phyloP scores from a whole-genome alignment of 2,797 vertebrate genomes.

The Spinus pinus region DNA sequence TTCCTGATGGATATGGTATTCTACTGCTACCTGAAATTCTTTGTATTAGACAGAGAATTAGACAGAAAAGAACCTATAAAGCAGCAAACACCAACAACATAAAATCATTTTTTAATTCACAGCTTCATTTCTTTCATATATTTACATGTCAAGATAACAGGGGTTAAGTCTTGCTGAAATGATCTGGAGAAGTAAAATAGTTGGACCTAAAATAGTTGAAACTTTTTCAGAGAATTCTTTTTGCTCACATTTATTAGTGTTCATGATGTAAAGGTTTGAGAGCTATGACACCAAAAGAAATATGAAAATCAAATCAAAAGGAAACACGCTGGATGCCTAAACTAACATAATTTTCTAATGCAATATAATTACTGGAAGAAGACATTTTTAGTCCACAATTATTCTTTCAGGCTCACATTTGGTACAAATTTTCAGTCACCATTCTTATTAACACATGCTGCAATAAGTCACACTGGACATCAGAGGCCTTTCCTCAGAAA shows the following conservation, averaged over 20 bases:
- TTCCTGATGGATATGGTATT: not conserved
- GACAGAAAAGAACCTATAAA: not conserved
- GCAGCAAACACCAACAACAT: not conserved
- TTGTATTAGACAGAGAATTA: not conserved
- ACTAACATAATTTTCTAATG: not conserved
- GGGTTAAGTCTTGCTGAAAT: not conserved
- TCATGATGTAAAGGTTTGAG: accelerated
- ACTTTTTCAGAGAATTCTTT: not conserved
- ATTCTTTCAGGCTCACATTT: not conserved
- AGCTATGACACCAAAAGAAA: not conserved
- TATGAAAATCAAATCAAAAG: not conserved
- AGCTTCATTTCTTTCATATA: not conserved
- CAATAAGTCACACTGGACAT: not conserved
- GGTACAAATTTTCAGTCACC: not conserved
- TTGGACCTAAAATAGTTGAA: not conserved
- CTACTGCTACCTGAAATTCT: not conserved
- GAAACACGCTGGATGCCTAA: not conserved
- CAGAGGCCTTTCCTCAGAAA: not conserved
- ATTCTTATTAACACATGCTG: not conserved
- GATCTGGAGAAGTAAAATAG: not conserved
- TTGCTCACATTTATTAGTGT: not conserved
- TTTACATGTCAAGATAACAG: not conserved
- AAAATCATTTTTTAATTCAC: not conserved
- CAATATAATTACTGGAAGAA: not conserved
- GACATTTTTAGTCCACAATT: not conserved